These are phyloP conservation scores for Orthonychiurus folsomi DNA, from an alignment of 2,888 invertebrate species.

Conservation along the genomic window DNA sequence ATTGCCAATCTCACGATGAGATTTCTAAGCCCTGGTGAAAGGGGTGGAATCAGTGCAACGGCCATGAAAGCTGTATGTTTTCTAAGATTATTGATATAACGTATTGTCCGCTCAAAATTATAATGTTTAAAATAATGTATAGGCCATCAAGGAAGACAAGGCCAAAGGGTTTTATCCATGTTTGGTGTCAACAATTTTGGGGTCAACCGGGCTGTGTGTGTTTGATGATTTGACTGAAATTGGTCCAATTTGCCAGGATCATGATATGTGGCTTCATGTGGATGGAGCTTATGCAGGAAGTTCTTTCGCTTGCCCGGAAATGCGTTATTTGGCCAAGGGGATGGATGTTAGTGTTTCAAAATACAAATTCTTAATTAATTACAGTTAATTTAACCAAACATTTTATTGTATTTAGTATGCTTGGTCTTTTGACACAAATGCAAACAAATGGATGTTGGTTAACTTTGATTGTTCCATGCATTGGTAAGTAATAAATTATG, in stretches of 20 bases:
- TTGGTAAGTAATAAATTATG: slow-evolving; percentile 21
- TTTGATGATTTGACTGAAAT: slow-evolving; percentile 30
- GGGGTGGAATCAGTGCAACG: slow-evolving; percentile 17
- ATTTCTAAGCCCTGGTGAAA: slow-evolving; percentile 22
- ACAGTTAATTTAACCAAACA: slow-evolving; percentile 2
- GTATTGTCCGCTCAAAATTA: no score
- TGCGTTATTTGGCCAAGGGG: slow-evolving; percentile 24
- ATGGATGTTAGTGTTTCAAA: no score
- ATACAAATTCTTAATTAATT: no score
- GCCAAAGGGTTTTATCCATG: slow-evolving; percentile 27
- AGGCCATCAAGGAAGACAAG: slow-evolving; percentile 26
- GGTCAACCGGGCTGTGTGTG: slow-evolving; percentile 30
- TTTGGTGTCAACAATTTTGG: slow-evolving; percentile 27
- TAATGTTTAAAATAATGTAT: no score
- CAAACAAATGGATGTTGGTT: slow-evolving; percentile 33
- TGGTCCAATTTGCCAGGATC: slow-evolving; percentile 27
- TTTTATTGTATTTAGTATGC: neutral
- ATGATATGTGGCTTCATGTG: slow-evolving; percentile 30
- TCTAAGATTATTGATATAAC: neutral
- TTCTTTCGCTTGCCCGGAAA: slow-evolving; percentile 26
- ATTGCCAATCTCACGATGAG: slow-evolving; percentile 23
- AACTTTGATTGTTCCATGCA: slow-evolving; percentile 32
- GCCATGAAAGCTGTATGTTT: slow-evolving; percentile 16
- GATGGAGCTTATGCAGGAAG: slow-evolving; percentile 32
- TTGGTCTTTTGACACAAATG: neutral